These are phyloP conservation scores for Strongylocentrotus purpuratus DNA, from an alignment of 35 echinoderm and acorn worm genomes.

Conservation along the genomic window DNA sequence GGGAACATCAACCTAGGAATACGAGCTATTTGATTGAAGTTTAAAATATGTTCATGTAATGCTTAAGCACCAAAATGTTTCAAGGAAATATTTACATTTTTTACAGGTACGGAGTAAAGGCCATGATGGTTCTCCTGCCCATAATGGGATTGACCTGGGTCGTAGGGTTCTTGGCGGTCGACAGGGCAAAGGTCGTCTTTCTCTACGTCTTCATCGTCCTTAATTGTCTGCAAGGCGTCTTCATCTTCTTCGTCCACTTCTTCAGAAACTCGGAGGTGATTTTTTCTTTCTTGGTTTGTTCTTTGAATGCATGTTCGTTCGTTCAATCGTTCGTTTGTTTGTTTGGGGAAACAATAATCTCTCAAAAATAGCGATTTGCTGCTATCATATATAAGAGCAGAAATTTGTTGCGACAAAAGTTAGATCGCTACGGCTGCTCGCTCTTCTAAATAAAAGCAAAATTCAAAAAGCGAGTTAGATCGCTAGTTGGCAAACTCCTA, in stretches of 20 bases:
- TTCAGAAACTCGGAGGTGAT: conserved; percentile 41
- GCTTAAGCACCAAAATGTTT: too few relatives aligned
- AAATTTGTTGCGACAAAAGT: too few relatives aligned
- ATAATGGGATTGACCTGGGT: conserved; percentile 76
- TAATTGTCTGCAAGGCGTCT: conserved; percentile 71
- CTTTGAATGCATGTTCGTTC: not conserved
- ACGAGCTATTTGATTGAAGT: too few relatives aligned
- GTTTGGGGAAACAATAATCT: too few relatives aligned
- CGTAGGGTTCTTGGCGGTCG: conserved; percentile 57
- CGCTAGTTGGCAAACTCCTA: too few relatives aligned
- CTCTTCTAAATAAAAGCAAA: too few relatives aligned
- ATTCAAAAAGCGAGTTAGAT: too few relatives aligned
- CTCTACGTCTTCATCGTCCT: conserved; percentile 70
- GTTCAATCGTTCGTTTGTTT: not conserved
- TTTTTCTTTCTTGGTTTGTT: not conserved
- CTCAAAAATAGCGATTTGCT: too few relatives aligned
- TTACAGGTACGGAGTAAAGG: conserved; percentile 28
- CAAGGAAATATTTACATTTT: not conserved
- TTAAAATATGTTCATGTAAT: too few relatives aligned
- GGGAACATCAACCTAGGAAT: too few relatives aligned
- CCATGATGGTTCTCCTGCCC: not conserved
- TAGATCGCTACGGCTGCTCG: too few relatives aligned
- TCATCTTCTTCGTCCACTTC: conserved; percentile 67
- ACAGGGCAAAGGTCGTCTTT: conserved; percentile 43
- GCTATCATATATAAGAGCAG: too few relatives aligned